phyloP scores from a whole-genome alignment of 2,113 vertebrate genomes.

The Dicerorhinus sumatrensis region DNA sequence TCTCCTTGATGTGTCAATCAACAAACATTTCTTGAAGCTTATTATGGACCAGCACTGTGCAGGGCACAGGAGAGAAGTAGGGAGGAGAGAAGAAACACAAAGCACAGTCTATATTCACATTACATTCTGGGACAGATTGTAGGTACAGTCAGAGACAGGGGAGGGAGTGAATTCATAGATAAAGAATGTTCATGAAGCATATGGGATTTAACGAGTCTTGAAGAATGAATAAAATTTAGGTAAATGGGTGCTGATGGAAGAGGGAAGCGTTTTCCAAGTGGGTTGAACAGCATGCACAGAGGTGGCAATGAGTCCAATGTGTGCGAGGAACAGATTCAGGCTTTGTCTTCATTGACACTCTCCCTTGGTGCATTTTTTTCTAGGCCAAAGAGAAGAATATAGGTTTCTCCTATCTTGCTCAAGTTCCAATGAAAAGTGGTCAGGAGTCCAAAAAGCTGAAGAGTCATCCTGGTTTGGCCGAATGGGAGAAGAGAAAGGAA shows the following conservation, averaged over 20 bases:
- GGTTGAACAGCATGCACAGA: not conserved
- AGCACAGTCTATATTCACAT: not conserved
- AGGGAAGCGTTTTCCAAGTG: not conserved
- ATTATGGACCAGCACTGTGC: not conserved
- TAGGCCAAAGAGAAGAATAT: not conserved
- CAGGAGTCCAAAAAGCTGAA: not conserved
- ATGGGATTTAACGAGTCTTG: conserved; percentile 71
- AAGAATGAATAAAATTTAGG: conserved; percentile 64
- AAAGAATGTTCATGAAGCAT: conserved; percentile 52
- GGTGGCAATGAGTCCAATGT: not conserved
- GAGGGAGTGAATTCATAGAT: conserved; percentile 21
- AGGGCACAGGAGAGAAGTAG: not conserved
- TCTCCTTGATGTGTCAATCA: not conserved
- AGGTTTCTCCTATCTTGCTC: not conserved
- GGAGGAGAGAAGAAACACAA: not conserved
- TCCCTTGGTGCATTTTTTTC: not conserved
- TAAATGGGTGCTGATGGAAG: conserved; percentile 52
- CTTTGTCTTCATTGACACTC: not conserved
- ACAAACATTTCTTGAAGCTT: not conserved
- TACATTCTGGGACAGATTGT: conserved; percentile 38
- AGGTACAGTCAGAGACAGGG: conserved; percentile 32
- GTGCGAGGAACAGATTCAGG: not conserved
- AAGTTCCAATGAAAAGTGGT: not conserved
- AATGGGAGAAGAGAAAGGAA: not conserved
- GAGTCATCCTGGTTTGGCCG: not conserved